phyloP scores from a whole-genome alignment of 2,888 invertebrate genomes.

The Candidula unifasciata region DNA sequence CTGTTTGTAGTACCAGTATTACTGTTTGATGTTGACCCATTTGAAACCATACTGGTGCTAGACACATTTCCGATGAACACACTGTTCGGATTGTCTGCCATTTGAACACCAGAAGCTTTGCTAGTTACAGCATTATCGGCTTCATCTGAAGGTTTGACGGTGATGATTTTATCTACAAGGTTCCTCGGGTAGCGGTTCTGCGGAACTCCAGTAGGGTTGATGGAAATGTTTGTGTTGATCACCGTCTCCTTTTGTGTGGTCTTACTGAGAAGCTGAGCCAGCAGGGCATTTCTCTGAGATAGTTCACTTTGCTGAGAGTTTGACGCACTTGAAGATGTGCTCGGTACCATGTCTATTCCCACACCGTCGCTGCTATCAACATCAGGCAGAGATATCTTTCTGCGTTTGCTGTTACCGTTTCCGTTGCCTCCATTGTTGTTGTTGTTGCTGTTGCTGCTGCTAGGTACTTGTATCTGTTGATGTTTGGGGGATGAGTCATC shows the following conservation, averaged over 20 bases:
- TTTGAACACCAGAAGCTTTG: not conserved
- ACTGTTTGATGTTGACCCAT: not conserved
- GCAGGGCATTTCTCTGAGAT: constrained; percentile 68
- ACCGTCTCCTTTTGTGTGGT: constrained; percentile 67
- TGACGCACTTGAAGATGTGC: constrained; percentile 36
- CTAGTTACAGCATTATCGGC: not conserved
- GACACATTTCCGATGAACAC: not conserved
- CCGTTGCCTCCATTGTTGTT: constrained; percentile 58
- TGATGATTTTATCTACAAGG: constrained; percentile 64
- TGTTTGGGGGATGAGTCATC: constrained; percentile 58
- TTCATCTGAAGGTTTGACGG: constrained; percentile 41
- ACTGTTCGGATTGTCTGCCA: not conserved
- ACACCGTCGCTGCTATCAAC: constrained; percentile 63
- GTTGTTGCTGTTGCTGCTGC: constrained; percentile 56
- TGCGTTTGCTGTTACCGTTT: constrained; percentile 59
- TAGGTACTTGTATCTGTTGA: constrained; percentile 38
- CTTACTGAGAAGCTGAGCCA: constrained; percentile 73
- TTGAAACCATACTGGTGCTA: not conserved
- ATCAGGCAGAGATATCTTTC: constrained; percentile 58
- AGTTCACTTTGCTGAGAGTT: constrained; percentile 17
- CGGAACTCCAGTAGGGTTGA: constrained; percentile 78
- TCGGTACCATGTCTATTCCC: constrained; percentile 55
- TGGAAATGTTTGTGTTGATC: constrained; percentile 67
- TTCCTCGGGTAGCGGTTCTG: constrained; percentile 79
- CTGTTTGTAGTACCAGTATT: not conserved